phyloP scores from a whole-genome alignment of 1,140 invertebrate species.

The Lethrus apterus region DNA sequence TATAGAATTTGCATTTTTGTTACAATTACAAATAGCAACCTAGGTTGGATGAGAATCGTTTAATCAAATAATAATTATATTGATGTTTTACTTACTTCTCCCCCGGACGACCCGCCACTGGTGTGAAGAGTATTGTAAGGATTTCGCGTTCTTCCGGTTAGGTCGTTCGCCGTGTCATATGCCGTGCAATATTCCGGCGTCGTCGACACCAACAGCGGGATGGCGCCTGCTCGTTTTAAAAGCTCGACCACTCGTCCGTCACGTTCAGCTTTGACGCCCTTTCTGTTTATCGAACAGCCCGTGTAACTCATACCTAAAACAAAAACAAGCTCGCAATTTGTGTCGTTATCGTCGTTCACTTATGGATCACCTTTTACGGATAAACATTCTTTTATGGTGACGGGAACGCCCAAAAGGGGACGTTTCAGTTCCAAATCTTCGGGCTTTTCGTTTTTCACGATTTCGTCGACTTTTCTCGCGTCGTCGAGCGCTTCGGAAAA shows the following conservation, averaged over 20 bases:
- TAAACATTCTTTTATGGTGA: constrained; percentile 69
- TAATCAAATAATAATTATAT: no score
- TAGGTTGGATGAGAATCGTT: no score
- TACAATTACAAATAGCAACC: no score
- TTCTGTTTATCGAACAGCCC: constrained; percentile 53
- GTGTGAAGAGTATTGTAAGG: constrained; percentile 63
- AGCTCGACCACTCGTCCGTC: constrained; percentile 56
- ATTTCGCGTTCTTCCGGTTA: constrained; percentile 69
- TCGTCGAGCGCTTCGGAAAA: constrained; percentile 63
- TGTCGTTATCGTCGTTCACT: constrained; percentile 81
- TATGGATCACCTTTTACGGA: constrained; percentile 68
- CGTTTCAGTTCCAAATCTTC: constrained; percentile 45
- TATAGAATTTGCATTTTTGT: no score
- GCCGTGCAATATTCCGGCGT: constrained; percentile 70
- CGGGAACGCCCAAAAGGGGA: constrained; percentile 70
- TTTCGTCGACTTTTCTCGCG: constrained; percentile 53
- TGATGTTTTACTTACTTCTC: constrained; percentile 52
- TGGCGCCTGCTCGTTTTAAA: constrained; percentile 63
- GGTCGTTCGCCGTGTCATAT: constrained; percentile 59
- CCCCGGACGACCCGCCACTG: constrained; percentile 67
- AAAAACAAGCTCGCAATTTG: constrained; percentile 73
- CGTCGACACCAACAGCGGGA: constrained; percentile 71
- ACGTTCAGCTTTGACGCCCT: constrained; percentile 46
- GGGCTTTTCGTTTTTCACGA: constrained; percentile 41
- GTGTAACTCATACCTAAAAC: constrained; percentile 58